Evolutionary conservation across 2,888 invertebrate species (phyloP).

Genomic region (Mimachlamys varia): DNA sequence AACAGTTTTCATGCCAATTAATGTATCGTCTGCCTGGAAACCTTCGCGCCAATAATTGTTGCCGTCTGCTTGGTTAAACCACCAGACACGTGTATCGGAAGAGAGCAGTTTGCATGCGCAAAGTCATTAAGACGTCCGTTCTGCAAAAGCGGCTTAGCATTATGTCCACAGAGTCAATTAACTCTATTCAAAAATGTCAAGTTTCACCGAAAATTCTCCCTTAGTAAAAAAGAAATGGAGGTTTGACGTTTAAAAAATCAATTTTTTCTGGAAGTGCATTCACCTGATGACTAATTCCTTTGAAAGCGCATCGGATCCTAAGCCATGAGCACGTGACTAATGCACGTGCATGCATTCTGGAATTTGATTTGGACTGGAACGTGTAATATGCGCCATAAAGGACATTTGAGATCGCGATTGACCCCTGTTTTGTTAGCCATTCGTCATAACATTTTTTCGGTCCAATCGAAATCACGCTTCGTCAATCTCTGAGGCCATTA

Average conservation of each 20-base stretch:
- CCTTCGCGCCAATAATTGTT: not conserved
- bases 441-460: not conserved
- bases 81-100: not conserved
- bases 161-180: not conserved
- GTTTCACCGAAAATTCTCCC: not conserved
- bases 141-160: not conserved
- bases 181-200: constrained; percentile 11
- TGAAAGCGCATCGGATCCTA: constrained; percentile 32
- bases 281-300: not conserved
- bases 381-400: constrained; percentile 15
- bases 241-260: not conserved
- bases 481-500: not conserved
- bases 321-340: constrained; percentile 28
- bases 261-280: not conserved
- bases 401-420: not conserved
- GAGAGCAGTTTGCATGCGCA: not conserved
- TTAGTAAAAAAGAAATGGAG: not conserved
- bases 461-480: not conserved
- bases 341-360: constrained; percentile 10
- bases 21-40: not conserved
- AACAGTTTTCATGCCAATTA: not conserved
- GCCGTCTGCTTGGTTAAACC: not conserved
- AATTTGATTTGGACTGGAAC: constrained; percentile 22
- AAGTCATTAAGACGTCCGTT: not conserved
- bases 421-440: constrained; percentile 24